Conservation (phyloP, 2,888 invertebrate genomes). For the Endomychus coccineus region DNA sequence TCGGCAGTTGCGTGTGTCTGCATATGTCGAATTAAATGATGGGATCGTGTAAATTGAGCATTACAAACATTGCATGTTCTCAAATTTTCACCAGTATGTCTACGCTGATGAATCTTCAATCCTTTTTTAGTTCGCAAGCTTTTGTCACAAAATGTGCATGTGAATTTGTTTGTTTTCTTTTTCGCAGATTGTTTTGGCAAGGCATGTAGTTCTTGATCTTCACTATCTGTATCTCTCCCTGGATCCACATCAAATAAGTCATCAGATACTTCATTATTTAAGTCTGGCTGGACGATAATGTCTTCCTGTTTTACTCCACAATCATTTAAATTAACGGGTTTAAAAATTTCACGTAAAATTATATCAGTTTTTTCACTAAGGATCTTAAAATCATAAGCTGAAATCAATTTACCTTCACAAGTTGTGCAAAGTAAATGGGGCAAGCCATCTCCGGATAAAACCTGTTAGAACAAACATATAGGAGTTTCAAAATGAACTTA, state of each 20-base stretch:
- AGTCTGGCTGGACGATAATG: conserved; percentile 32
- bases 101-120: conserved; percentile 35
- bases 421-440: conserved; percentile 37
- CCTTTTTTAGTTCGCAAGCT: conserved; percentile 35
- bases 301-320: conserved; percentile 23
- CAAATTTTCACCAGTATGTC: conserved; percentile 38
- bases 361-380: conserved; percentile 41
- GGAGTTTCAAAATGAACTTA: not conserved
- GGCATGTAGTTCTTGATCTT: conserved; percentile 29
- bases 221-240: conserved; percentile 23
- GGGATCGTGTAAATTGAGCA: conserved; percentile 36
- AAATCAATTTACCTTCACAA: conserved; percentile 39
- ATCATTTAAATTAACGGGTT: conserved; percentile 15
- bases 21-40: conserved; percentile 38
- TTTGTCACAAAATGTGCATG: conserved; percentile 37
- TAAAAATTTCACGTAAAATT: conserved; percentile 32
- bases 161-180: conserved; percentile 20
- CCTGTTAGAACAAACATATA: conserved; percentile 25
- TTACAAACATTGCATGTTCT: conserved; percentile 37
- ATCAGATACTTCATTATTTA: conserved; percentile 20
- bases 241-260: conserved; percentile 4
- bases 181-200: conserved; percentile 23
- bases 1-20: conserved; percentile 16
- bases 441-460: conserved; percentile 37
- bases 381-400: conserved; percentile 40